Base-by-base conservation (phyloP, 2,888 invertebrate genomes). In the Drosophila rellima region DNA sequence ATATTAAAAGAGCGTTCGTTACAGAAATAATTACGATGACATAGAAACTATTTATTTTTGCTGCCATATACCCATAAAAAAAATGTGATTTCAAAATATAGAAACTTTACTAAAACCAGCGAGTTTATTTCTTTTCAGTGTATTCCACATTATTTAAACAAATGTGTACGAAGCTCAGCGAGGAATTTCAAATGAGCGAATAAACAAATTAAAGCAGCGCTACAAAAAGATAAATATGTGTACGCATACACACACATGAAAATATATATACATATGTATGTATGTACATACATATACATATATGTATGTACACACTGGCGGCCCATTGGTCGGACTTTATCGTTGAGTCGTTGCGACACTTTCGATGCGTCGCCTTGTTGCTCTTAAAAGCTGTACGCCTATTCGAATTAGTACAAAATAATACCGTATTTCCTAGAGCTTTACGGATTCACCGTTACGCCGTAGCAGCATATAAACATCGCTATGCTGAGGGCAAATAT, bases 351-450 rank as follows among this genome's bases (percentile, higher is more conserved):
- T 33, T 26, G 52, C 40, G 45, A 55, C 35, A 37, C 18, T 51
- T 37, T 26, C n/a, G 20, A 39, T 1, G 29, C 33, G 35, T 31
- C 7, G 10, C 29, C 7, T 6, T 39, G 60, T 54, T 73, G 70
- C 86, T 80, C 11, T 39, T 37, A 7, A 64, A 70, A 52, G 81
- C 87, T 90, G 88, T 40, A 69, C 72, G 73, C 88, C 88, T 89
- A 82, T 74, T 90, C 69, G 62, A 83, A 86, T 90, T 89, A 89
- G 88, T 90, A 89, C 89, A 90, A 90, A 89, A 88, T 89, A 88
- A 82, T 86, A 88, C 88, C 81, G 88, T 88, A 90, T 83, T 88
- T 90, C 88, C 88, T 81, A 82, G 79, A 88, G 79, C 70, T 74
- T 85, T 88, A 88, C 83, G 86, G 79, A 78, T 76, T 78, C 74